phyloP scores from a whole-genome alignment of 2,888 invertebrate genomes.

The Luffia ferchaultella region DNA sequence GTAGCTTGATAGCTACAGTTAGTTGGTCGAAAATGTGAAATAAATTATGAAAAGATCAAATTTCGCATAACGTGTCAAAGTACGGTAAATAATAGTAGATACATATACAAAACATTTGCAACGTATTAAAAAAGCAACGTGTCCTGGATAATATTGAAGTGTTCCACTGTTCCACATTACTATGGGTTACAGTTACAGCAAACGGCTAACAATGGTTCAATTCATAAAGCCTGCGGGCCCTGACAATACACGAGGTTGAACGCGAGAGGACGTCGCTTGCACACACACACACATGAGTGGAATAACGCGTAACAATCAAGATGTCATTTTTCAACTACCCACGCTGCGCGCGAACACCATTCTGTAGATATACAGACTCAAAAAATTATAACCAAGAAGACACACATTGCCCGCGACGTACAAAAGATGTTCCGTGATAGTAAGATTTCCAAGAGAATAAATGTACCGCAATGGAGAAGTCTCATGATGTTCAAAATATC shows the following conservation, averaged over 20 bases:
- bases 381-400: conserved; percentile 59
- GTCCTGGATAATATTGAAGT: neutral
- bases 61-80: no score
- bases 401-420: conserved; percentile 44
- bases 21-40: no score
- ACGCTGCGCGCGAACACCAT: conserved; percentile 41
- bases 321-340: conserved; percentile 68
- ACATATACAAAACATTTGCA: no score
- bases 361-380: conserved; percentile 34
- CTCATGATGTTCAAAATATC: no score
- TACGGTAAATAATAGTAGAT: no score
- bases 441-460: conserved; percentile 26
- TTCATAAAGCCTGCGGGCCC: conserved; percentile 49
- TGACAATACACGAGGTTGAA: conserved; percentile 38
- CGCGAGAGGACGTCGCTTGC: conserved; percentile 40
- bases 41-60: no score
- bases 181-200: conserved; percentile 32
- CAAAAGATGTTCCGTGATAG: conserved; percentile 56
- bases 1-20: no score
- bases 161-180: conserved; percentile 46
- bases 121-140: no score
- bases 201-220: conserved; percentile 62
- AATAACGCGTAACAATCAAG: conserved; percentile 65
- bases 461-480: neutral
- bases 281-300: conserved; percentile 56